Evolutionary conservation across 2,113 vertebrate genomes (phyloP).

Genomic region (Megaceryle maxima): DNA sequence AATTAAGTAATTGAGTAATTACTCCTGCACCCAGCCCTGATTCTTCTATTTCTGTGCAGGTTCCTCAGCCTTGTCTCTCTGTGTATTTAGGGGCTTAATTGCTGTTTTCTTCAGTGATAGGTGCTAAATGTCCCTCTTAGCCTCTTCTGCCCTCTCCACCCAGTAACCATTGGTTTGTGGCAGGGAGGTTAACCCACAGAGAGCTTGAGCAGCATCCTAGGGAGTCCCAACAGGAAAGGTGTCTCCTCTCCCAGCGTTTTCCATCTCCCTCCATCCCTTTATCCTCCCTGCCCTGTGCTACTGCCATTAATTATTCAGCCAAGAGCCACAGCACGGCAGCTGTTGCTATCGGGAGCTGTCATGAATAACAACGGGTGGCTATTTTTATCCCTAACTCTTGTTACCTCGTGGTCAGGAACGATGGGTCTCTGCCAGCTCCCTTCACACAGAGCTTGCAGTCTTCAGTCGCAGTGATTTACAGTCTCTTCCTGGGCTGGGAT

Average conservation of each 20-base stretch:
- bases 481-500: accelerated
- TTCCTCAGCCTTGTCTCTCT: accelerated
- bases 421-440: not conserved
- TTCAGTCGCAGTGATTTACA: accelerated
- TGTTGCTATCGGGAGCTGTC: not conserved
- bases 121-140: not conserved
- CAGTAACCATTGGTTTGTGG: accelerated
- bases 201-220: not conserved
- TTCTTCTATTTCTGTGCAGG: not conserved
- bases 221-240: not conserved
- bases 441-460: not conserved
- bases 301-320: constrained; percentile 33
- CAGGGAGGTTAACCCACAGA: not conserved
- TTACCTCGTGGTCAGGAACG: not conserved
- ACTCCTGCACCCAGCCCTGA: not conserved
- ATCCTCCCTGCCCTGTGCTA: not conserved
- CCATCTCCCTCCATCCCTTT: not conserved
- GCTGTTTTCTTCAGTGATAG: not conserved
- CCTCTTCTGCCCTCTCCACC: not conserved
- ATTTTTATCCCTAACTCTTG: constrained; percentile 54
- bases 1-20: not conserved
- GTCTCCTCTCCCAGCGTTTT: not conserved
- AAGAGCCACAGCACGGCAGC: not conserved
- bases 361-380: not conserved
- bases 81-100: not conserved